A percentile compares a stretch with the other conserved stretches of the same genome.
phyloP scores from a whole-genome alignment of 2,797 vertebrate species.

The Falco biarmicus region DNA sequence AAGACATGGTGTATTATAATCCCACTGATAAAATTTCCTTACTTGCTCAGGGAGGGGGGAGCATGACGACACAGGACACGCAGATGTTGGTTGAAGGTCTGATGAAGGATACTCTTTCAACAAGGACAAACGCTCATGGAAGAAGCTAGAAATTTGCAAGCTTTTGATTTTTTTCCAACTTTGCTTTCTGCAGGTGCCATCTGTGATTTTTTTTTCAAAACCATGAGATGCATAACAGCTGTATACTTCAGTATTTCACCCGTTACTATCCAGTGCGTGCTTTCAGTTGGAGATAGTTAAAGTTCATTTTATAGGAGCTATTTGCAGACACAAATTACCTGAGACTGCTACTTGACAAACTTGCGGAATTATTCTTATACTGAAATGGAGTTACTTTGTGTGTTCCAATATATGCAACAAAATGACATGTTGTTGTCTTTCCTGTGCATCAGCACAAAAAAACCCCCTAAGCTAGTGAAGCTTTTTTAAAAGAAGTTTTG shows the following conservation, averaged over 20 bases:
- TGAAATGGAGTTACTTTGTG: background rate
- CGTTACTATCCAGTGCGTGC: background rate
- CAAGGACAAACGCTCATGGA: background rate
- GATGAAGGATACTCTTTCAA: background rate
- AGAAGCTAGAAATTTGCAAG: background rate
- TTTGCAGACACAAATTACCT: background rate
- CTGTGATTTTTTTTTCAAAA: background rate
- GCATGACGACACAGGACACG: rapidly evolving
- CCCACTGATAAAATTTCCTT: background rate
- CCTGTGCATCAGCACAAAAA: background rate
- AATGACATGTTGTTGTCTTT: background rate
- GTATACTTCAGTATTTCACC: background rate
- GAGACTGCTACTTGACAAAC: background rate
- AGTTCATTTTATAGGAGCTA: background rate
- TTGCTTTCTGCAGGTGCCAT: background rate
- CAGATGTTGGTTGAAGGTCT: background rate
- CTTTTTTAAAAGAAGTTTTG: background rate
- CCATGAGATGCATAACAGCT: background rate
- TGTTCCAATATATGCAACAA: background rate
- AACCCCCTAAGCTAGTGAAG: background rate
- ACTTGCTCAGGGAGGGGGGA: rapidly evolving
- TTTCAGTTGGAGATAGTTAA: background rate
- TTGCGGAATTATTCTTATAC: background rate
- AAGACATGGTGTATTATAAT: background rate
- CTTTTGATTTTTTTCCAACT: background rate